Conservation (phyloP, 2,113 vertebrate genomes). For the Plotosus lineatus region DNA sequence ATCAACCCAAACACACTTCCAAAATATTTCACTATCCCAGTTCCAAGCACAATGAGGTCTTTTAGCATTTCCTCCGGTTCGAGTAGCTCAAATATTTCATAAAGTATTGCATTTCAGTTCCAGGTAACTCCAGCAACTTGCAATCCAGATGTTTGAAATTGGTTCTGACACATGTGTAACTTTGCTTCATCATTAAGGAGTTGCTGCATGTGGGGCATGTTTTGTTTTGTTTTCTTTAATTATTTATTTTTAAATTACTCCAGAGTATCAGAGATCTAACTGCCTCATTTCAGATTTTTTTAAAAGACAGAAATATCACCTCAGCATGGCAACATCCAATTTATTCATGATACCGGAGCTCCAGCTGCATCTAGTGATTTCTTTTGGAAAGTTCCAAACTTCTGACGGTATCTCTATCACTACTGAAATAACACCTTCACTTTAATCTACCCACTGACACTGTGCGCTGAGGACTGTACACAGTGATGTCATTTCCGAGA, state of each 20-base stretch:
- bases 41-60: neutral
- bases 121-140: neutral
- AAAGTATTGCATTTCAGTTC: neutral
- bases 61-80: neutral
- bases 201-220: neutral
- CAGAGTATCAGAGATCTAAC: neutral
- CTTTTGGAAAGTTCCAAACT: neutral
- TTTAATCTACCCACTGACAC: too few relatives aligned
- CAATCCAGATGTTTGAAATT: conserved; percentile 6
- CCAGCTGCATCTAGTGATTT: neutral
- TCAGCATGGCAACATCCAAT: neutral
- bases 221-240: neutral
- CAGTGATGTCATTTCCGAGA: too few relatives aligned
- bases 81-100: neutral
- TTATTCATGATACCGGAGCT: neutral
- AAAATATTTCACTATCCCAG: too few relatives aligned
- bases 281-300: neutral
- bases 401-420: neutral
- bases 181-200: neutral
- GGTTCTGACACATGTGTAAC: neutral
- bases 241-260: neutral
- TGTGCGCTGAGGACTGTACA: too few relatives aligned
- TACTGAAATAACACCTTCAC: too few relatives aligned
- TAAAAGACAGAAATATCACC: neutral
- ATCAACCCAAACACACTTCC: too few relatives aligned